Conservation (phyloP, 2,113 vertebrate genomes). For the Vulpes ferrilata region DNA sequence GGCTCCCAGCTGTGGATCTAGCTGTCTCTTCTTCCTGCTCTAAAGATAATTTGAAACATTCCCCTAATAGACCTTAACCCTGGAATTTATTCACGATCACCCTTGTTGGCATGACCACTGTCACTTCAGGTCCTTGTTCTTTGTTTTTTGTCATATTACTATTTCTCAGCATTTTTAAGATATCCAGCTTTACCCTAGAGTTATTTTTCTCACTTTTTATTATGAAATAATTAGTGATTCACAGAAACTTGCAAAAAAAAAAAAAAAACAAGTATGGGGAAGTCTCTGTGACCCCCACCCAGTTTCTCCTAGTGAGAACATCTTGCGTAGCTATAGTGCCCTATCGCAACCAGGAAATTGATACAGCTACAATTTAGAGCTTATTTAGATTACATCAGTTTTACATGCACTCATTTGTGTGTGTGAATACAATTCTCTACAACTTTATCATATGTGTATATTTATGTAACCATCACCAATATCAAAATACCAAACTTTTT, state of each 20-base stretch:
- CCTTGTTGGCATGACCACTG: not conserved
- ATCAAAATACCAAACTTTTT: not conserved
- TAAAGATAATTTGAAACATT: not conserved
- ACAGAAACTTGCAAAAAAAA: not conserved
- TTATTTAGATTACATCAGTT: not conserved
- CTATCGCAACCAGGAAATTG: not conserved
- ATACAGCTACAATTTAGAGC: not conserved
- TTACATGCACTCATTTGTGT: not conserved
- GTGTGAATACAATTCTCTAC: not conserved
- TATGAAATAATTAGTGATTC: constrained; percentile 34
- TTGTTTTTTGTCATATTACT: not conserved
- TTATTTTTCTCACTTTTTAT: not conserved
- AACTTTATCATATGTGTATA: not conserved
- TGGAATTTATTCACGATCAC: not conserved
- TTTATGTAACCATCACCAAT: not conserved
- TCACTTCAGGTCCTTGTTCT: not conserved
- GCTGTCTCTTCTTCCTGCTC: not conserved
- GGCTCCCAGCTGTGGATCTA: not conserved
- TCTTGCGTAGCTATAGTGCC: not conserved
- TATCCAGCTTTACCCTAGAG: not conserved
- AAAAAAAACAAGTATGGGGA: not conserved
- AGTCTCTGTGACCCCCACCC: not conserved
- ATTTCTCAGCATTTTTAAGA: constrained; percentile 1
- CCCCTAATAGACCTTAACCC: not conserved
- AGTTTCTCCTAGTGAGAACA: not conserved